Evolutionary conservation across 1,140 invertebrate genomes (phyloP), one percentile per base, ranked within the genome.

Genomic region (Tenebrio molitor): DNA sequence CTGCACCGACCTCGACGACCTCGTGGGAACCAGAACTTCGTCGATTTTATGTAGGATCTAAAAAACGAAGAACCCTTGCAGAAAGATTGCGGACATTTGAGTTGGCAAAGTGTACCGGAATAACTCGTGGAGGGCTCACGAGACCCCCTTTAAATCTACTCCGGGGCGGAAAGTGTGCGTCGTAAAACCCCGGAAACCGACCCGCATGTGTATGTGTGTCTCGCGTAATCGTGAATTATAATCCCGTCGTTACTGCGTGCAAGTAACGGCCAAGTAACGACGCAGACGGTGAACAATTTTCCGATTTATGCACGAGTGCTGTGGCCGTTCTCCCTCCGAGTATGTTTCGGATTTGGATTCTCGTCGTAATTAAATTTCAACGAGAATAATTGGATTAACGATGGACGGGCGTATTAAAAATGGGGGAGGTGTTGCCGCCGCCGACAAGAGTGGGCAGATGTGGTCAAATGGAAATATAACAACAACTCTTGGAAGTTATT

Each of bases 1-100:
- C 42, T 87, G 86, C 14, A 84, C 82, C 4, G 88, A 84, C 34
- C 86, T 86, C 1, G 87, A 86, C 8, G 86, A 85, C 25, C 84
- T 85, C 71, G 87, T 86, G 1, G 93, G 93, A 69, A 92, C 88
- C 65, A 95, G 82, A 8, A 95, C 91, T 84, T 93, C 91, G 70
- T 93, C 92, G 77, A 95, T 93, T 76, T 93, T 89, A 81, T 95
- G 93, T 66, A 95, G 84, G 16, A 95, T 89, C 92, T 95, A 80
- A 16, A 81, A 81, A 63, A 46, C 53, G 12, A 53, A 50, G 23
- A 58, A 15, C 15, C n/a, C 8, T 67, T 44, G n/a, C 29, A 16
- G 25, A 29, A 29, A 21, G 64, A 36, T 34, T 33, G 29, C 3
- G 39, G 25, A 33, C 12, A 29, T 69, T 46, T 15, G 5, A 67